Evolutionary conservation across 2,113 vertebrate genomes (phyloP).

Genomic region (Acrocephalus arundinaceus): DNA sequence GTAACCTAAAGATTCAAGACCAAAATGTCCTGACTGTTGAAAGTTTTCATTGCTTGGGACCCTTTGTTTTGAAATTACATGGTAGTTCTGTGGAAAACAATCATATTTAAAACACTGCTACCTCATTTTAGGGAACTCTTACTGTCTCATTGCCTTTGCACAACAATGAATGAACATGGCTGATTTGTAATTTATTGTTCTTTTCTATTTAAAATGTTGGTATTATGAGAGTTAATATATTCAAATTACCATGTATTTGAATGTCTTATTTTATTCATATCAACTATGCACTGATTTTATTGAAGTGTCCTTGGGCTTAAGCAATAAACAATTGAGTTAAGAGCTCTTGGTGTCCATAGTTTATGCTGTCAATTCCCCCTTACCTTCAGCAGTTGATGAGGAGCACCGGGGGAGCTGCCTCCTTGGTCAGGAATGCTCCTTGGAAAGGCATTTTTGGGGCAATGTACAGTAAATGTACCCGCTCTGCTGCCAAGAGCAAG

Average conservation of each 20-base stretch:
- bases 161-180: neutral
- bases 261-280: neutral
- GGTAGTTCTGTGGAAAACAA: neutral
- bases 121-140: constrained; percentile 45
- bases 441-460: neutral
- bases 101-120: constrained; percentile 50
- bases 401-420: neutral
- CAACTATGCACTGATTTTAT: neutral
- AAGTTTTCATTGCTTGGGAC: neutral
- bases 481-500: neutral
- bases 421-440: neutral
- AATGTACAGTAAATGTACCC: neutral
- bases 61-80: neutral
- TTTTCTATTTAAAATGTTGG: constrained; percentile 70
- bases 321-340: neutral
- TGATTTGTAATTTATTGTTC: constrained; percentile 72
- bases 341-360: neutral
- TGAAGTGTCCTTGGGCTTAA: neutral
- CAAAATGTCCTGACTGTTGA: neutral
- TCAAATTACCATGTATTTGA: neutral
- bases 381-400: neutral
- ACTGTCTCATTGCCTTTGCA: neutral
- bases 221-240: constrained; percentile 70
- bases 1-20: neutral
- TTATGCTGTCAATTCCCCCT: neutral